These are phyloP conservation scores for Mycetomoellerius zeteki DNA, from an alignment of 1,140 invertebrate species.

Conservation along the genomic window DNA sequence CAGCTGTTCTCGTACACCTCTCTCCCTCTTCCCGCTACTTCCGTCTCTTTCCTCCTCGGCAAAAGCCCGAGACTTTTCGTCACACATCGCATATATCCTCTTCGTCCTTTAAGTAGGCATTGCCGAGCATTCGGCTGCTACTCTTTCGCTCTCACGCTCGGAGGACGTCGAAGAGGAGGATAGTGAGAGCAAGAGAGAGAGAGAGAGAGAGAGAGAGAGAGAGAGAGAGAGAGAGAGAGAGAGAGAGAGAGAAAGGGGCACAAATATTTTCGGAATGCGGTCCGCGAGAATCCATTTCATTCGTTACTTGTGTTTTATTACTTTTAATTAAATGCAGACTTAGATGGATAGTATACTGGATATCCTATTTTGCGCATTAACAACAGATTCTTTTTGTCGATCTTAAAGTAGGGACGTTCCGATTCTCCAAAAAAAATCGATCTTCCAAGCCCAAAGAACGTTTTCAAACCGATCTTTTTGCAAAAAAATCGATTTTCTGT, in stretches of 20 bases:
- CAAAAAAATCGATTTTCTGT: too few species aligned
- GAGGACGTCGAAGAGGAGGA: not conserved
- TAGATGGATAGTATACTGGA: constrained; percentile 1
- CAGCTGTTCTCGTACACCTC: constrained; percentile 38
- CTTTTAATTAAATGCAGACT: constrained; percentile 52
- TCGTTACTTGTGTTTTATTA: constrained; percentile 55
- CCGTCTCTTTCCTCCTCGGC: not conserved
- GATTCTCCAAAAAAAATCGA: too few species aligned
- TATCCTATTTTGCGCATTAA: not conserved
- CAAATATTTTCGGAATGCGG: constrained; percentile 58
- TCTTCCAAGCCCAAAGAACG: too few species aligned
- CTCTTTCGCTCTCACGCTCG: constrained; percentile 58
- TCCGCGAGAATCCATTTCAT: constrained; percentile 32
- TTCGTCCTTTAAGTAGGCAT: constrained; percentile 30
- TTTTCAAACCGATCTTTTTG: too few species aligned
- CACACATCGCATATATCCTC: constrained; percentile 34
- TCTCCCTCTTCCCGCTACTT: not conserved
- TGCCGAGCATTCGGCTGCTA: constrained; percentile 12
- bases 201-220: not conserved
- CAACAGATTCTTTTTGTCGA: not conserved
- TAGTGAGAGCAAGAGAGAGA: not conserved
- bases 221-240: not conserved
- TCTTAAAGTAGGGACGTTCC: too few species aligned
- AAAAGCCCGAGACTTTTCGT: constrained; percentile 51
- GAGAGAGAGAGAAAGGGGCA: not conserved